Evolutionary conservation across 1,140 invertebrate species (phyloP).

Genomic region (Micrasema minimum): DNA sequence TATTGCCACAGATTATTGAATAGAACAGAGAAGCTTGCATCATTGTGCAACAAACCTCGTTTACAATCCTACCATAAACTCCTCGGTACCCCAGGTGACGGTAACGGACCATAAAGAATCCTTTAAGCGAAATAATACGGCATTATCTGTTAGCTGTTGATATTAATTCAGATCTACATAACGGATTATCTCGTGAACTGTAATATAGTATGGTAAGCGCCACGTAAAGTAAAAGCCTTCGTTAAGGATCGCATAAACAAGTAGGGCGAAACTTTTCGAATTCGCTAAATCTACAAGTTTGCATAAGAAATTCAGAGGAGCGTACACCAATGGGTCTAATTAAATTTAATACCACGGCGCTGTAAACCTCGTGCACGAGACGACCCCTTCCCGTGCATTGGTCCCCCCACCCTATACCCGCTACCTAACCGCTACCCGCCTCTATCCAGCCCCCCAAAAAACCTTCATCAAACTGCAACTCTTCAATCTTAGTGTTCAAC

Average conservation of each 20-base stretch:
- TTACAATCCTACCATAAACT: no score
- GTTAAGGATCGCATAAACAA: conserved; percentile 34
- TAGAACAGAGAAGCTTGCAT: no score
- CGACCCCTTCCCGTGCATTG: background rate
- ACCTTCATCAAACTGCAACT: no score
- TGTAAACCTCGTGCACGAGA: background rate
- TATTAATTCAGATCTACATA: no score
- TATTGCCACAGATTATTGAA: no score
- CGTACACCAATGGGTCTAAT: conserved; percentile 44
- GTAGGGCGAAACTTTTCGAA: conserved; percentile 25
- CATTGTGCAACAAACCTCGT: no score
- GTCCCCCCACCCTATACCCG: background rate
- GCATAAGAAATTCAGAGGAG: conserved; percentile 40
- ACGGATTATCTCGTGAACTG: no score
- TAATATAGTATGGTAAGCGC: background rate
- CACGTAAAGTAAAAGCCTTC: conserved; percentile 9
- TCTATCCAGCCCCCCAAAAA: background rate
- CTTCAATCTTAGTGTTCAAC: no score
- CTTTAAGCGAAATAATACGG: no score
- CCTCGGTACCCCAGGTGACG: no score
- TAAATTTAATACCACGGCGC: conserved; percentile 42
- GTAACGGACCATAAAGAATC: no score
- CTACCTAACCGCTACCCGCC: background rate
- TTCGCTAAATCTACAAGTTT: conserved; percentile 32
- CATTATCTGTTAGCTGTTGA: no score